These are phyloP conservation scores for Heterodera filipjevi DNA, from an alignment of 2,888 invertebrate species.

Conservation along the genomic window DNA sequence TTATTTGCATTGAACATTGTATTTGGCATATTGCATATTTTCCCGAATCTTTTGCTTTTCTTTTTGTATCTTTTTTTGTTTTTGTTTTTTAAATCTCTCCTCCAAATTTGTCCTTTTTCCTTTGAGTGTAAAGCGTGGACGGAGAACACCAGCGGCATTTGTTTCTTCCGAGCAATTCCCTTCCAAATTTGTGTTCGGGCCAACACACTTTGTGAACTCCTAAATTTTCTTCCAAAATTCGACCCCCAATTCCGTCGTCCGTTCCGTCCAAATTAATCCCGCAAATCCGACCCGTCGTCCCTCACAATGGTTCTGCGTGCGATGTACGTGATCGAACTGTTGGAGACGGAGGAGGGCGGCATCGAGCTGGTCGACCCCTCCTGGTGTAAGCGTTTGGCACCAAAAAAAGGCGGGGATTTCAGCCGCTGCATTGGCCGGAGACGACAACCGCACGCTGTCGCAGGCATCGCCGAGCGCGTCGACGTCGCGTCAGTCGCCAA, in stretches of 20 bases:
- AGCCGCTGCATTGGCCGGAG: conserved; percentile 53
- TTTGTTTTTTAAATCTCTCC: not conserved
- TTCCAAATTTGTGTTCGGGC: not conserved
- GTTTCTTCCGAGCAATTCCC: not conserved
- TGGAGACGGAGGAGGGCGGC: conserved; percentile 64
- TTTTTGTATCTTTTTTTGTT: not conserved
- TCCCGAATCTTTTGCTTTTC: no score
- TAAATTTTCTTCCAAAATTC: not conserved
- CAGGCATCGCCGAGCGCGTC: conserved; percentile 43
- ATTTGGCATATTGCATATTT: no score
- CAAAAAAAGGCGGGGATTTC: conserved; percentile 36
- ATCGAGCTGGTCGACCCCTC: conserved; percentile 65
- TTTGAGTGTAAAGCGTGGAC: conserved; percentile 5
- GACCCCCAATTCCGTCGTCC: no score
- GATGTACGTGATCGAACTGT: conserved; percentile 63
- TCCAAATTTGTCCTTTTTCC: not conserved
- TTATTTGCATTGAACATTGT: no score
- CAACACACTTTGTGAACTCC: not conserved
- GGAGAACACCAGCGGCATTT: conserved; percentile 5
- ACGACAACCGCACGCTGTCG: conserved; percentile 42
- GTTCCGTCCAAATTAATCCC: not conserved
- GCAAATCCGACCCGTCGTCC: not conserved
- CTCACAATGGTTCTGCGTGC: conserved; percentile 57
- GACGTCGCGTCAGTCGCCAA: not conserved
- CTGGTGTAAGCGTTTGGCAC: conserved; percentile 60